Conservation (phyloP, 2,797 vertebrate genomes). For the Mycteria americana region DNA sequence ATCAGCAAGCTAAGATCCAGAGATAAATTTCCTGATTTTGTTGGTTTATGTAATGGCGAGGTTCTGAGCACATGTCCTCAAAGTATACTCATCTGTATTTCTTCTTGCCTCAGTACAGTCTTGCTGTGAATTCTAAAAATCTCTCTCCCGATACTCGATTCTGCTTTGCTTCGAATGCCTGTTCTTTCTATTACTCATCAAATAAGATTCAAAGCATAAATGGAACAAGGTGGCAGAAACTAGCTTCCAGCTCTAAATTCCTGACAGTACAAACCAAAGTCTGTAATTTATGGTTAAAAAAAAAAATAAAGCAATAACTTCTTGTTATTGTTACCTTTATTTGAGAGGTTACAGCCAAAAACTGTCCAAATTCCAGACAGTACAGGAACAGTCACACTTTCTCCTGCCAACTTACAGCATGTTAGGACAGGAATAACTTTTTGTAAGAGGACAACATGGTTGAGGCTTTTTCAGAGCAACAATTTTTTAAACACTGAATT, state of each 20-base stretch:
- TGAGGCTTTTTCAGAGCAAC: slow-evolving; percentile 6
- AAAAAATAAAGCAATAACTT: slow-evolving; percentile 49
- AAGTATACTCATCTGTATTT: background rate
- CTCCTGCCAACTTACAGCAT: slow-evolving; percentile 37
- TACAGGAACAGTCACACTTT: slow-evolving; percentile 52
- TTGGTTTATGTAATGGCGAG: background rate
- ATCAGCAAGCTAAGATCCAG: background rate
- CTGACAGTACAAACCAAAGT: slow-evolving; percentile 37
- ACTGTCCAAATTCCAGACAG: slow-evolving; percentile 67
- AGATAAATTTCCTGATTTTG: background rate
- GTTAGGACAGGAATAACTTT: slow-evolving; percentile 54
- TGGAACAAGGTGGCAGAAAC: slow-evolving; percentile 41
- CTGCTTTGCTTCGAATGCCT: background rate
- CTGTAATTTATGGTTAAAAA: slow-evolving; percentile 53
- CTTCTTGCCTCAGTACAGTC: background rate
- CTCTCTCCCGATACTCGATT: background rate
- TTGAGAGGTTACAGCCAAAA: slow-evolving; percentile 69
- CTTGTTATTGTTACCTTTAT: slow-evolving; percentile 67
- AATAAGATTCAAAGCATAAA: slow-evolving; percentile 23
- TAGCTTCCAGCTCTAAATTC: slow-evolving; percentile 54
- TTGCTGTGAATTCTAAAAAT: background rate
- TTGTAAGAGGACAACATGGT: slow-evolving; percentile 18
- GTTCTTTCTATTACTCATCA: slow-evolving; percentile 23
- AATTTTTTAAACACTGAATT: background rate
- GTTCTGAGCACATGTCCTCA: background rate